These are phyloP conservation scores for Torymus texanus DNA, from an alignment of 2,888 invertebrate species.

Conservation along the genomic window DNA sequence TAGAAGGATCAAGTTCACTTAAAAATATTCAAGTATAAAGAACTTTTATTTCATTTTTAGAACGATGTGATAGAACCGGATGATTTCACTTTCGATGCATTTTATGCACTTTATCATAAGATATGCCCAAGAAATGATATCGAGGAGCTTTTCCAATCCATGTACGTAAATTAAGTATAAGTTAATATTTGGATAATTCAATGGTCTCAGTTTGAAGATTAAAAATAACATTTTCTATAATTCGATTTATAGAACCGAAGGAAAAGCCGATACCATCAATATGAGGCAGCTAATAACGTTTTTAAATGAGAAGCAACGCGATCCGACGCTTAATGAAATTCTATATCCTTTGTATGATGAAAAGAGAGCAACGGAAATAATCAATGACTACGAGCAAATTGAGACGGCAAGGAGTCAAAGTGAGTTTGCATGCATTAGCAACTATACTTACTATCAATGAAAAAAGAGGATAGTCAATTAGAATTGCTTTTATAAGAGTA, in stretches of 20 bases:
- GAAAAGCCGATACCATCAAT: slow-evolving; percentile 91
- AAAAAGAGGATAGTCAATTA: too few species aligned
- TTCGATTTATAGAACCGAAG: slow-evolving; percentile 83
- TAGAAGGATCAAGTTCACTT: too few species aligned
- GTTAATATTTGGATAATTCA: neutral
- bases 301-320: slow-evolving; percentile 97
- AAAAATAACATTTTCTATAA: too few species aligned
- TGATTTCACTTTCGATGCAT: slow-evolving; percentile 98
- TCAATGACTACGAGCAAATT: slow-evolving; percentile 93
- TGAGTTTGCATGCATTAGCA: slow-evolving; percentile 72
- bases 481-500: too few species aligned
- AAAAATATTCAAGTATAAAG: neutral
- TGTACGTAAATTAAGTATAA: slow-evolving; percentile 83
- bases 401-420: slow-evolving; percentile 84
- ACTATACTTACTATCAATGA: neutral
- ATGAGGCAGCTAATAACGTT: slow-evolving; percentile 93
- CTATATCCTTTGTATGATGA: slow-evolving; percentile 97
- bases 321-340: slow-evolving; percentile 98
- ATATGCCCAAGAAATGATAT: slow-evolving; percentile 99
- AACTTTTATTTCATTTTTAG: slow-evolving; percentile 73
- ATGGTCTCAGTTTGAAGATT: too few species aligned
- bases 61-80: slow-evolving; percentile 96
- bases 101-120: slow-evolving; percentile 98
- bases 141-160: slow-evolving; percentile 95
- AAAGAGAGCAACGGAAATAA: slow-evolving; percentile 93